Evolutionary conservation across 1,140 invertebrate species (phyloP).

Genomic region (Pachypsylla venusta): DNA sequence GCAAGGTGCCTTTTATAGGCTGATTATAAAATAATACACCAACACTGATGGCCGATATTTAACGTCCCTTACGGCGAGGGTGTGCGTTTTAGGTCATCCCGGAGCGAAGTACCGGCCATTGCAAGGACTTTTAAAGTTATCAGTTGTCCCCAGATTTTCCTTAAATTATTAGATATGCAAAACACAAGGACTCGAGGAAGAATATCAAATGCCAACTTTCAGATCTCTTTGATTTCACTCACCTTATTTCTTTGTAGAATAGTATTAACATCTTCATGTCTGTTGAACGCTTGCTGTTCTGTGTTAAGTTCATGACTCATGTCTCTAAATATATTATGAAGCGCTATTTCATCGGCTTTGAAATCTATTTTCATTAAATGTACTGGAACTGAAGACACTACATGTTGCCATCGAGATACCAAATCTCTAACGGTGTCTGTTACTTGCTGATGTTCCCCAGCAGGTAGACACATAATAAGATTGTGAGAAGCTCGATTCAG

Average conservation of each 20-base stretch:
- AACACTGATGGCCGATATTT: no score
- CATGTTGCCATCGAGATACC: constrained; percentile 52
- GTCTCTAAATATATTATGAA: constrained; percentile 69
- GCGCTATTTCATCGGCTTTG: constrained; percentile 56
- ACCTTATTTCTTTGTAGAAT: constrained; percentile 58
- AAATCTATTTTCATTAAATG: not conserved
- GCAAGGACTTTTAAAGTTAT: no score
- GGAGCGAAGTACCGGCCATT: no score
- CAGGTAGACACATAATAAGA: constrained; percentile 50
- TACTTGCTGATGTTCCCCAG: constrained; percentile 48
- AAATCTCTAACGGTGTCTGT: constrained; percentile 52
- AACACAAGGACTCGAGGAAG: no score
- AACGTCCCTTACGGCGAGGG: no score
- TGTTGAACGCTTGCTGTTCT: constrained; percentile 70
- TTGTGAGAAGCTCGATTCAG: constrained; percentile 64
- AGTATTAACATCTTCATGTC: constrained; percentile 62
- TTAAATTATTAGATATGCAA: no score
- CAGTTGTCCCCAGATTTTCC: no score
- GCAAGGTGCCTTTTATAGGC: no score
- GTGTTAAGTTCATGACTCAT: constrained; percentile 76
- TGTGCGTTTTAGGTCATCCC: no score
- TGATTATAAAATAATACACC: no score
- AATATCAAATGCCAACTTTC: no score
- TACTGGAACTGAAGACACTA: not conserved
- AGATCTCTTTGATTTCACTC: constrained; percentile 3